Evolutionary conservation across 2,113 vertebrate genomes (phyloP), one percentile per base, ranked within the genome.

Genomic region (Corythornis vintsioides): DNA sequence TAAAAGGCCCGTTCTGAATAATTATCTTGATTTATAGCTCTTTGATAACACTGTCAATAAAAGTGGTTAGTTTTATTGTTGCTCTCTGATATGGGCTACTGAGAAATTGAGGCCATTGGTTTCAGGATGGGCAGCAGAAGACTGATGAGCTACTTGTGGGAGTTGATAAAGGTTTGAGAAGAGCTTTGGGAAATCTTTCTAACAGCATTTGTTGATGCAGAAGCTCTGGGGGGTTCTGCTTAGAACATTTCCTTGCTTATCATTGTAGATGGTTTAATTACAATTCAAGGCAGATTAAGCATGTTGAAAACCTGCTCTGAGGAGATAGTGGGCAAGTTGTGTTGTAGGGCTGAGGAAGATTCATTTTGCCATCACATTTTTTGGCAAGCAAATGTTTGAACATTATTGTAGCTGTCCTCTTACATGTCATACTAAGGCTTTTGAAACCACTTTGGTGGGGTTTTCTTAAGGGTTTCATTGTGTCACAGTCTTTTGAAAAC

Each of bases 191-290:
- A 81, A 73, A 22, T 78, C 56, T 74, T 83, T 61, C 40, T 72
- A 92, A 40, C 16, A 24, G 38, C 77, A 29, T 77, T 90, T 86
- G 43, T 86, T 86, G 56, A 61, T 69, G n/a, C 33, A 52, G 11
- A 79, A 50, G 15, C 38, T 83, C 83, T 24, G 60, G 40, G 77
- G 18, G 31, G 16, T 63, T 76, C n/a, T 84, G 64, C 55, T 76
- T 87, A 85, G 60, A 86, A n/a, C 45, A n/a, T 72, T 38, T 21
- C 63, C 11, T 28, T 72, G 11, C 15, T 95, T 21, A 40, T 83
- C 31, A 70, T 61, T 73, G 55, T 86, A 88, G 53, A 35, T 86
- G 78, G 31, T 56, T 94, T 84, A 82, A 67, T 86, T 94, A 31
- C 52, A 86, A 28, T 79, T 86, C 59, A 85, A 64, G 63, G 64